Conservation (phyloP, 2,888 invertebrate species). For the Esperia sulphurella region DNA sequence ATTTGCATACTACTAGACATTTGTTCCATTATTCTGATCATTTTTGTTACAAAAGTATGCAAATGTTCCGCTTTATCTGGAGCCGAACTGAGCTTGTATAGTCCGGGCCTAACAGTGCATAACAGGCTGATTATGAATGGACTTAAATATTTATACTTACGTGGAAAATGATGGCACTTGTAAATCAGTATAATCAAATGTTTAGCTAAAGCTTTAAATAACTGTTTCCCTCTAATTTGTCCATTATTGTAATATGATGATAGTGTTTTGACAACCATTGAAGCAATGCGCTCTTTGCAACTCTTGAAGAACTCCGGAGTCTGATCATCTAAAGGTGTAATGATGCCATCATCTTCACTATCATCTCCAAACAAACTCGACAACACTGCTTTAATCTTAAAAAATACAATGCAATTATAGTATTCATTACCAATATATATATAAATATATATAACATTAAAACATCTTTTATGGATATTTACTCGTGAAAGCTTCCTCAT, state of each 20-base stretch:
- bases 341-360: conserved; percentile 71
- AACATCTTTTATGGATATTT: conserved; percentile 9
- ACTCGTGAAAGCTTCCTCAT: conserved; percentile 58
- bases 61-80: too few relatives aligned
- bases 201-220: conserved; percentile 81
- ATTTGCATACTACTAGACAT: too few relatives aligned
- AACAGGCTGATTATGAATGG: neutral
- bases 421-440: too few relatives aligned
- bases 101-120: too few relatives aligned
- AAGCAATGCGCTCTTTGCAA: conserved; percentile 79
- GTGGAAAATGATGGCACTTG: conserved; percentile 75
- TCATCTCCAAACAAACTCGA: conserved; percentile 71
- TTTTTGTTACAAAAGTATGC: too few relatives aligned
- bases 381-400: conserved; percentile 65
- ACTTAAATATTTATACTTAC: conserved; percentile 44
- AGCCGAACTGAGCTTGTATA: too few relatives aligned
- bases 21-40: too few relatives aligned
- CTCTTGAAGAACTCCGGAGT: conserved; percentile 71
- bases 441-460: too few relatives aligned
- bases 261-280: conserved; percentile 81
- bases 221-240: conserved; percentile 76
- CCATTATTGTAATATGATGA: conserved; percentile 81
- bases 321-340: conserved; percentile 70
- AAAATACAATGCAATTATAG: conserved; percentile 15
- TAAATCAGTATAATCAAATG: conserved; percentile 79